A percentile compares a stretch with the other conserved stretches of the same genome.
phyloP scores from a whole-genome alignment of 2,113 vertebrate species.

The Arenaria interpres region DNA sequence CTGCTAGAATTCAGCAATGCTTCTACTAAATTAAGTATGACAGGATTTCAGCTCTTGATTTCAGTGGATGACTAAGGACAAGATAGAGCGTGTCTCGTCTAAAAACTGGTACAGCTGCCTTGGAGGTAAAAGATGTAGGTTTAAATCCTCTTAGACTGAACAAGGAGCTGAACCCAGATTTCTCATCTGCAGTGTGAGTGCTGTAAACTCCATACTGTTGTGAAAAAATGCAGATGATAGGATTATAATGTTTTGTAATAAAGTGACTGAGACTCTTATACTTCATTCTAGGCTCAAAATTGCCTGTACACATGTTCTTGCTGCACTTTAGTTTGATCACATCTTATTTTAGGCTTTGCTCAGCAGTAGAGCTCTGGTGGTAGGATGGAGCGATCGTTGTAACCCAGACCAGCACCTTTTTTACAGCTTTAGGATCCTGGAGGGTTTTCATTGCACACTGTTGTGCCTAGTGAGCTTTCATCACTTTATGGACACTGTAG shows the following conservation, averaged over 20 bases:
- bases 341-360: neutral
- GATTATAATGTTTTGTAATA: neutral
- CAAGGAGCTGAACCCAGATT: neutral
- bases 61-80: neutral
- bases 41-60: neutral
- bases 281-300: neutral
- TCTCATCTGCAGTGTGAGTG: neutral
- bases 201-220: neutral
- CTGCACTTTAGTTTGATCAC: neutral
- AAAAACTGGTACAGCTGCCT: neutral
- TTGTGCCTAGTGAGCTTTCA: neutral
- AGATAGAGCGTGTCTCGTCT: neutral
- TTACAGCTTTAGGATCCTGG: neutral
- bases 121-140: neutral
- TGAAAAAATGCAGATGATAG: neutral
- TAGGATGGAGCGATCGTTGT: neutral
- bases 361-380: neutral
- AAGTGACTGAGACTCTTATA: neutral
- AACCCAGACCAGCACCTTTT: neutral
- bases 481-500: neutral
- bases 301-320: neutral
- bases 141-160: constrained; percentile 4
- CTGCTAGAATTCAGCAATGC: neutral
- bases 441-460: neutral
- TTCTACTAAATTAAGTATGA: neutral